Conservation (phyloP, 2,888 invertebrate genomes). For the Heliothis peltigera region DNA sequence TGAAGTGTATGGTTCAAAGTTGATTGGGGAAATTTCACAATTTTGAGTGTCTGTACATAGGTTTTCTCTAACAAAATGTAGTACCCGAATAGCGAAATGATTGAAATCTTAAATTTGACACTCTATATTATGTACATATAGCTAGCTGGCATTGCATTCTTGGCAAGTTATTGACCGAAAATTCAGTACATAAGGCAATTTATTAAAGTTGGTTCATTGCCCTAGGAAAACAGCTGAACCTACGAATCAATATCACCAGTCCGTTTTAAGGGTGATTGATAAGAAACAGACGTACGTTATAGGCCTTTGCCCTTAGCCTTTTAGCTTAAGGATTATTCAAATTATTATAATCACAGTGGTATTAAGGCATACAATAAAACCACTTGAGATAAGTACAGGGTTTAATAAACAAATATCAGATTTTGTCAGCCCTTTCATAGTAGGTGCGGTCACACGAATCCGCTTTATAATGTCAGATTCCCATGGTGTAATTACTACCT, state of each 20-base stretch:
- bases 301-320: too few species aligned
- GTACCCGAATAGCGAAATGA: too few species aligned
- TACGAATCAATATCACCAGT: too few species aligned
- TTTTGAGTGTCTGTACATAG: too few species aligned
- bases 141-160: background rate
- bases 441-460: constrained; percentile 31
- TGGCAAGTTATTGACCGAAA: background rate
- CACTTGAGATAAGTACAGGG: constrained; percentile 1
- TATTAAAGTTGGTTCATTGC: background rate
- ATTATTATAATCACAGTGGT: background rate
- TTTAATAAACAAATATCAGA: constrained; percentile 10
- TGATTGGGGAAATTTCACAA: too few species aligned
- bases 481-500: constrained; percentile 27
- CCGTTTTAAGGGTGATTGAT: too few species aligned
- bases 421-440: constrained; percentile 32
- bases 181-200: background rate
- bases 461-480: constrained; percentile 51
- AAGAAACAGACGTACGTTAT: too few species aligned
- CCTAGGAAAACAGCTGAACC: background rate
- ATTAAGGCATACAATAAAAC: constrained; percentile 8
- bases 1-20: too few species aligned
- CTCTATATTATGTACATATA: too few species aligned
- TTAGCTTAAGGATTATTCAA: too few species aligned
- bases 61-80: too few species aligned
- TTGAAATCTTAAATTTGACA: too few species aligned